These are phyloP conservation scores for Coracias cyanogaster DNA, from an alignment of 2,797 vertebrate genomes.

Conservation along the genomic window DNA sequence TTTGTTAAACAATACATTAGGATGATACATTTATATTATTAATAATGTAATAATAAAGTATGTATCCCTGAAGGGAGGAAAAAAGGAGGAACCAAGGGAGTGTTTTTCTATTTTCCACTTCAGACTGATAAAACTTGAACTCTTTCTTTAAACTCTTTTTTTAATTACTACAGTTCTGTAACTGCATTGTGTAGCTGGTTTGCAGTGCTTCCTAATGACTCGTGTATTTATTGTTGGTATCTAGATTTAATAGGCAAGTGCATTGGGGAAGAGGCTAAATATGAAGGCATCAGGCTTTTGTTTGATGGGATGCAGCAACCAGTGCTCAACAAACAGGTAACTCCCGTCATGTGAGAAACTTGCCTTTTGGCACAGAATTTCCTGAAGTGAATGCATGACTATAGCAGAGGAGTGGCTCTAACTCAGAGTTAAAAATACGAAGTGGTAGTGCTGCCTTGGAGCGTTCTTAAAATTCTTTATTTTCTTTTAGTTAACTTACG, in stretches of 20 bases:
- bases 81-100: neutral
- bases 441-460: neutral
- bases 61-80: neutral
- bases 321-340: constrained; percentile 97
- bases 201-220: neutral
- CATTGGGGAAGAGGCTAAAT: constrained; percentile 90
- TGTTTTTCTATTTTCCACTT: neutral
- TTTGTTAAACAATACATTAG: neutral
- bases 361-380: neutral
- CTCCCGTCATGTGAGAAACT: neutral
- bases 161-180: neutral
- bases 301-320: constrained; percentile 94
- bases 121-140: neutral
- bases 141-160: neutral
- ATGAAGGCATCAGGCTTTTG: constrained; percentile 88
- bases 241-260: constrained; percentile 88
- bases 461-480: neutral
- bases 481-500: constrained; percentile 89
- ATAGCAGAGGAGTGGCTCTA: neutral
- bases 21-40: neutral
- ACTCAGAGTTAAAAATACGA: neutral
- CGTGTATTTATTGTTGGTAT: neutral
- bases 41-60: neutral
- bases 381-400: neutral
- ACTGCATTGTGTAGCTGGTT: neutral